A percentile compares a stretch with the other conserved stretches of the same genome.
Conservation (phyloP, 2,113 vertebrate species). For the Albula glossodonta region DNA sequence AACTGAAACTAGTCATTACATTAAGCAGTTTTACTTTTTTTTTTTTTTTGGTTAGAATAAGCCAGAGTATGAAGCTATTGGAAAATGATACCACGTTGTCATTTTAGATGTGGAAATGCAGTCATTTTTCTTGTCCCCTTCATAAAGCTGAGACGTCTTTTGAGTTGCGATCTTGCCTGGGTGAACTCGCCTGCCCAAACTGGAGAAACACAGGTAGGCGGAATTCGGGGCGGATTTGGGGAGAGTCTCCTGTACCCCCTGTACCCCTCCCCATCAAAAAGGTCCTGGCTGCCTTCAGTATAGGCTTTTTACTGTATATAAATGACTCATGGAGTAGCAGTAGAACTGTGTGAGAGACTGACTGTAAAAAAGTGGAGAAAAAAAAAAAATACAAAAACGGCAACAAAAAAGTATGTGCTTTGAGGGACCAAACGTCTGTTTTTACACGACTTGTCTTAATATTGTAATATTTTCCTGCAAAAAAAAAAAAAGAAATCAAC, state of each 20-base stretch:
- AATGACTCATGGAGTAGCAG: slow-evolving; percentile 1
- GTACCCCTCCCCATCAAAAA: not conserved
- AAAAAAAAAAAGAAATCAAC: slow-evolving; percentile 13
- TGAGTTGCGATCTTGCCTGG: not conserved
- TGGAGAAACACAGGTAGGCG: not conserved
- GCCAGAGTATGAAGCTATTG: not conserved
- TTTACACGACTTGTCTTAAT: slow-evolving; percentile 38
- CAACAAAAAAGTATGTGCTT: slow-evolving; percentile 20
- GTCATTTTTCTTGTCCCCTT: not conserved
- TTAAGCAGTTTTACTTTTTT: not conserved
- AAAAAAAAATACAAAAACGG: not conserved
- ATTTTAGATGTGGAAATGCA: not conserved
- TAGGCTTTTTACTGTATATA: slow-evolving; percentile 25
- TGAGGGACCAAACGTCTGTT: slow-evolving; percentile 32
- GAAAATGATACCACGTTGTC: not conserved
- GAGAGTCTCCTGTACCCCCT: not conserved
- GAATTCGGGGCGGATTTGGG: not conserved
- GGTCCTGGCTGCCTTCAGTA: not conserved
- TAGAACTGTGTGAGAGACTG: slow-evolving; percentile 12
- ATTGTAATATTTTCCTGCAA: slow-evolving; percentile 32
- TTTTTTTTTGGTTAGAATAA: not conserved
- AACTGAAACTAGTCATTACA: not conserved
- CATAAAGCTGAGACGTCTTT: not conserved
- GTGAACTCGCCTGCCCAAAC: not conserved
- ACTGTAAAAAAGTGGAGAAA: not conserved